Evolutionary conservation across 2,113 vertebrate species (phyloP).

Genomic region (Mirounga angustirostris): DNA sequence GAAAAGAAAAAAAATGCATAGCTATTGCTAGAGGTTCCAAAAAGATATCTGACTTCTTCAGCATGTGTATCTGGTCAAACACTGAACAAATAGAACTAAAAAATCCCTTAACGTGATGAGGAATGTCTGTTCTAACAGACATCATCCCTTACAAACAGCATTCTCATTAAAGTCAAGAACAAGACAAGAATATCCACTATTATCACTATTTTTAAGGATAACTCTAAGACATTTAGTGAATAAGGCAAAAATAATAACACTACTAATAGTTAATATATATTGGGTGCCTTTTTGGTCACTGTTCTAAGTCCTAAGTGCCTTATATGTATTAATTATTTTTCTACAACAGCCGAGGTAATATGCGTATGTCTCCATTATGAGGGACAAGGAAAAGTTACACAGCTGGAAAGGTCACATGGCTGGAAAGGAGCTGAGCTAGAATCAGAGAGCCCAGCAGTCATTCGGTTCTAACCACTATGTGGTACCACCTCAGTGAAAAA

Average conservation of each 20-base stretch:
- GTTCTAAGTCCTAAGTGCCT: background rate
- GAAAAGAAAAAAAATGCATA: background rate
- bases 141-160: background rate
- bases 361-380: background rate
- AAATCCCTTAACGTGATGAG: background rate
- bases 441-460: background rate
- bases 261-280: background rate
- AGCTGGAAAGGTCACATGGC: background rate
- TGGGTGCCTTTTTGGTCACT: background rate
- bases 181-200: background rate
- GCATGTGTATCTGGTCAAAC: background rate
- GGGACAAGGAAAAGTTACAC: constrained; percentile 1
- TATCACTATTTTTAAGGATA: background rate
- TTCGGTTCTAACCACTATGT: background rate
- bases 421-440: background rate
- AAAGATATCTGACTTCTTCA: background rate
- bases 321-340: background rate
- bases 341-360: background rate
- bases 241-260: background rate
- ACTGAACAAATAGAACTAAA: constrained; percentile 27
- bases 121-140: background rate
- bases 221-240: background rate
- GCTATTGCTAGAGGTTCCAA: background rate
- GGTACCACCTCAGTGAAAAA: background rate
- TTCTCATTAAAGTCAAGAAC: background rate